Conservation (phyloP, 2,888 invertebrate species). For the Ophion obscuratus region DNA sequence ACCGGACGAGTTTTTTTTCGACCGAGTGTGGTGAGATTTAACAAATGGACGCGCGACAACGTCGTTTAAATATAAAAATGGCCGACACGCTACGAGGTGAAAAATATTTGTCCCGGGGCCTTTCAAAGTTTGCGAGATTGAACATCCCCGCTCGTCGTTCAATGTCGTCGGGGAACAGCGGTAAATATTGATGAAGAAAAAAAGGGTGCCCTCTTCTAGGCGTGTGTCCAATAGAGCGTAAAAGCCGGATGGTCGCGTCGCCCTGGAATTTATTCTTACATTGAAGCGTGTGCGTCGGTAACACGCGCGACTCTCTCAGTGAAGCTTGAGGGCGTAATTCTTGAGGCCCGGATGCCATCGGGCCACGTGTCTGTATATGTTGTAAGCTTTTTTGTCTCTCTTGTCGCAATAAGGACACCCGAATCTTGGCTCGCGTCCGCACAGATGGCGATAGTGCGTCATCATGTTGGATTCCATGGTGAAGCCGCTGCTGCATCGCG, state of each 20-base stretch:
- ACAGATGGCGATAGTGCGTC: conserved; percentile 76
- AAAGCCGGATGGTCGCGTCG: background rate
- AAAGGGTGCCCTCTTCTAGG: background rate
- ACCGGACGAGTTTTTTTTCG: too few species aligned
- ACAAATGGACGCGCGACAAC: too few species aligned
- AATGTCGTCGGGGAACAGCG: background rate
- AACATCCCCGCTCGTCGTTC: background rate
- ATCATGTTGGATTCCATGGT: conserved; percentile 76
- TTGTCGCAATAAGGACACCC: conserved; percentile 78
- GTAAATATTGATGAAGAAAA: background rate
- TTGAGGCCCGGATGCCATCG: conserved; percentile 73
- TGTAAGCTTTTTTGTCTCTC: conserved; percentile 76
- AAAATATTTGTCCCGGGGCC: background rate
- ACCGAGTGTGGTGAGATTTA: too few species aligned
- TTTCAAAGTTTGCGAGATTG: background rate
- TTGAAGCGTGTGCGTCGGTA: conserved; percentile 22
- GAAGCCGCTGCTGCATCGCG: conserved; percentile 69
- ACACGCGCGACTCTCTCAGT: conserved; percentile 60
- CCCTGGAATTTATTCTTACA: background rate
- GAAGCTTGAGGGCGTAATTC: conserved; percentile 70
- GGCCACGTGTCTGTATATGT: conserved; percentile 77
- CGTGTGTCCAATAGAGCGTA: background rate
- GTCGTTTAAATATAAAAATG: too few species aligned
- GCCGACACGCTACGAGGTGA: background rate
- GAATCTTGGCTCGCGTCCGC: conserved; percentile 78